A percentile compares a stretch with the other conserved stretches of the same genome.
These are phyloP conservation scores for Nemopilema nomurai DNA, from an alignment of 30 jellyfish, hydroid and myxozoan species.

Conservation along the genomic window DNA sequence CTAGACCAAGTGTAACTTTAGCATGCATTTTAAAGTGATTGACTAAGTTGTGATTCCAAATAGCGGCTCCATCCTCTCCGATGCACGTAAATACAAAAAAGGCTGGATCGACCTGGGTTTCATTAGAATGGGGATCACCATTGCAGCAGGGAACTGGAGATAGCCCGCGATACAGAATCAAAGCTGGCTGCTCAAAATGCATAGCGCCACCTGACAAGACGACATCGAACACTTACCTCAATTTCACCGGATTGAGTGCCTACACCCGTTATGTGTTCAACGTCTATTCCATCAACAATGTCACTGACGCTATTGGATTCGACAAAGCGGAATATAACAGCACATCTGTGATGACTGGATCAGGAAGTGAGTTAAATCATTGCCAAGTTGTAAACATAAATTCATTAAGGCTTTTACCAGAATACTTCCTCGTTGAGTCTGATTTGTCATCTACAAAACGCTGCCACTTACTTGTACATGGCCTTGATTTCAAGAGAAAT, in stretches of 20 bases:
- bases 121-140: constrained; percentile 27
- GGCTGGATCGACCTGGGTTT: constrained; percentile 24
- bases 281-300: constrained; percentile 54
- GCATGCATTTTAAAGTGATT: no score
- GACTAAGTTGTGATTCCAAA: background rate
- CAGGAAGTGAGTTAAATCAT: constrained; percentile 76
- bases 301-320: constrained; percentile 66
- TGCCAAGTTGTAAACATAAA: background rate
- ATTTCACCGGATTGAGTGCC: constrained; percentile 45
- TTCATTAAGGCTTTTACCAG: background rate
- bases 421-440: no score
- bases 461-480: no score
- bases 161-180: background rate
- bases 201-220: background rate
- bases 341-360: constrained; percentile 40
- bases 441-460: no score
- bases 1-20: no score
- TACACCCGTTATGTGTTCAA: constrained; percentile 40
- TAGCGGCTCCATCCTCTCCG: constrained; percentile 11
- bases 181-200: background rate
- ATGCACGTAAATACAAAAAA: background rate
- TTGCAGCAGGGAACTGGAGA: constrained; percentile 39
- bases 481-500: no score
- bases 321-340: background rate
- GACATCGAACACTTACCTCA: constrained; percentile 13